Conservation (phyloP, 2,888 invertebrate species). For the Mongoloraphidia duomilia region DNA sequence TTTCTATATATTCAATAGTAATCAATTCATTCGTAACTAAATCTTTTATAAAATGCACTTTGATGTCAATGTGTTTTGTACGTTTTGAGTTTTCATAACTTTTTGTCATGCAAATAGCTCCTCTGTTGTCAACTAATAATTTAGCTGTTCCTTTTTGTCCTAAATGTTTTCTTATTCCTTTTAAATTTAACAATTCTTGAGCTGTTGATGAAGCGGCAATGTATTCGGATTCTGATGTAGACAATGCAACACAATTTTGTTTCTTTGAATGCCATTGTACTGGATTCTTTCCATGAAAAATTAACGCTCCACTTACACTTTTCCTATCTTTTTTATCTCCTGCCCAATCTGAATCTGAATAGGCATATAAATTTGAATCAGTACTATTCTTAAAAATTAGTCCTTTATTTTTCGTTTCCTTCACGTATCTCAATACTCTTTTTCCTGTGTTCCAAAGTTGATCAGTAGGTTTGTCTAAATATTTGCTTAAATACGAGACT, state of each 20-base stretch:
- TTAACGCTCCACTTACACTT: slow-evolving; percentile 12
- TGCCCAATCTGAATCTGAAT: slow-evolving; percentile 14
- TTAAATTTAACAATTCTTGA: slow-evolving; percentile 6
- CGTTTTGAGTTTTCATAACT: background rate
- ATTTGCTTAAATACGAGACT: slow-evolving; percentile 10
- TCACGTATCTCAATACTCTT: slow-evolving; percentile 12
- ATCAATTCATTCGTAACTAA: background rate
- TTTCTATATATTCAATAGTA: background rate
- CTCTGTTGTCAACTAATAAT: background rate
- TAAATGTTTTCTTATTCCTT: slow-evolving; percentile 2
- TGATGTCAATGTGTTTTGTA: background rate
- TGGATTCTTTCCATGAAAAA: slow-evolving; percentile 11
- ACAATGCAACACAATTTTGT: slow-evolving; percentile 9
- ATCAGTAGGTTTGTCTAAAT: slow-evolving; percentile 11
- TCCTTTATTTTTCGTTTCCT: slow-evolving; percentile 9
- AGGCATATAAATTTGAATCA: slow-evolving; percentile 2
- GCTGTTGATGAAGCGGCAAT: slow-evolving; percentile 3
- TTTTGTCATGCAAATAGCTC: background rate
- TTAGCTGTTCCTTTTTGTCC: background rate
- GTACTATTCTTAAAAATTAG: slow-evolving; percentile 5
- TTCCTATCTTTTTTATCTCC: slow-evolving; percentile 10
- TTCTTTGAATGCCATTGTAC: slow-evolving; percentile 11
- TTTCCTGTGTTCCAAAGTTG: slow-evolving; percentile 13
- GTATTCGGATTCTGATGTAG: slow-evolving; percentile 9
- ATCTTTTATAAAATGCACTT: background rate